A percentile compares a stretch with the other conserved stretches of the same genome.
phyloP scores from a whole-genome alignment of 2,888 invertebrate species.

The Criorhina ranunculi region DNA sequence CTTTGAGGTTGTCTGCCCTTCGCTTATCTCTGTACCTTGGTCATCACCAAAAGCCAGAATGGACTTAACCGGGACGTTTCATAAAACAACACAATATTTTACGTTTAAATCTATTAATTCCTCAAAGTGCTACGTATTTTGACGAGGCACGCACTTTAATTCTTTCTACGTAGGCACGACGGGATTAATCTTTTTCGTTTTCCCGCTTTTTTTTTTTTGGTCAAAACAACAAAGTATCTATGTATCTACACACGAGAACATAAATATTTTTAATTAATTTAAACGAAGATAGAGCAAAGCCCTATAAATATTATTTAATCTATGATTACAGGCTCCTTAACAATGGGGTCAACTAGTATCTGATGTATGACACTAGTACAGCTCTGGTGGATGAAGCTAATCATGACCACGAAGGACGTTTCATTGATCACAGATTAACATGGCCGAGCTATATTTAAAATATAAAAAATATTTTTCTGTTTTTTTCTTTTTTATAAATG shows the following conservation, averaged over 20 bases:
- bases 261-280: not conserved
- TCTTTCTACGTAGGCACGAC: too few relatives aligned
- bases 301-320: conserved; percentile 4
- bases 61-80: too few relatives aligned
- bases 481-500: not conserved
- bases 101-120: too few relatives aligned
- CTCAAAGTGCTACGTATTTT: too few relatives aligned
- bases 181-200: too few relatives aligned
- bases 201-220: not conserved
- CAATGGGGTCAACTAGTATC: conserved; percentile 2
- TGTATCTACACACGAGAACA: not conserved
- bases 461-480: not conserved
- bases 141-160: too few relatives aligned
- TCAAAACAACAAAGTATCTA: not conserved
- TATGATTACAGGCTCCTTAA: not conserved
- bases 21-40: too few relatives aligned
- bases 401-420: not conserved
- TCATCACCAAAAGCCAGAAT: too few relatives aligned
- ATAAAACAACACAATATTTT: too few relatives aligned
- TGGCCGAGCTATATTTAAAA: not conserved
- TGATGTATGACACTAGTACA: not conserved
- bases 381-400: not conserved
- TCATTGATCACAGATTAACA: not conserved
- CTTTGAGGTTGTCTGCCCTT: too few relatives aligned
- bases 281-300: conserved; percentile 1